A percentile compares a stretch with the other conserved stretches of the same genome.
Evolutionary conservation across 35 echinoderm and acorn worm species (phyloP).

Genomic region (Heliocidaris tuberculata): DNA sequence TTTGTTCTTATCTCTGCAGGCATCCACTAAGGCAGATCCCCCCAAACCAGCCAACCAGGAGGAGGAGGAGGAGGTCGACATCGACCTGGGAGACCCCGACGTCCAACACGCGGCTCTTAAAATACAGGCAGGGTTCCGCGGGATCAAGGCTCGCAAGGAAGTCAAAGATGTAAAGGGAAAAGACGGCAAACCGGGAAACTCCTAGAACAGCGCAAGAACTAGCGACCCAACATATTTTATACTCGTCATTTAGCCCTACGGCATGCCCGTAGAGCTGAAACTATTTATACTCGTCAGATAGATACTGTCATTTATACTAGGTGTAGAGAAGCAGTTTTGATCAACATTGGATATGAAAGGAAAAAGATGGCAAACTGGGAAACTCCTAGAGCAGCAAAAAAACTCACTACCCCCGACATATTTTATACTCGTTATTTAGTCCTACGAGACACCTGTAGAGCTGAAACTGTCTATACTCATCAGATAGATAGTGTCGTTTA

Average conservation of each 20-base stretch:
- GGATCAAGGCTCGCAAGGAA: constrained; percentile 69
- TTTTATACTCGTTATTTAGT: too few species aligned
- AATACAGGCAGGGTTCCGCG: constrained; percentile 82
- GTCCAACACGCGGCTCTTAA: constrained; percentile 81
- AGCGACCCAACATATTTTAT: not conserved
- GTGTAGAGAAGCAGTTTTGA: not conserved
- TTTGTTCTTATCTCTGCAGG: not conserved
- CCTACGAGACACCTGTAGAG: not conserved
- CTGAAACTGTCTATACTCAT: not conserved
- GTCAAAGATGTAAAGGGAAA: constrained; percentile 38
- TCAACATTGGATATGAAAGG: not conserved
- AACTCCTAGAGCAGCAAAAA: too few species aligned
- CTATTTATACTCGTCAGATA: not conserved
- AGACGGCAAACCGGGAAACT: not conserved
- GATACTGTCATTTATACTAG: not conserved
- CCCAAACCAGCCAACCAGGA: not conserved
- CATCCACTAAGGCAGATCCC: constrained; percentile 29
- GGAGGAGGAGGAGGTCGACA: constrained; percentile 85
- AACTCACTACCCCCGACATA: too few species aligned
- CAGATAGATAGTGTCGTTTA: not conserved
- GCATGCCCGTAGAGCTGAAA: not conserved
- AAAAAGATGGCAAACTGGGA: too few species aligned
- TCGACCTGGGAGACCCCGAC: constrained; percentile 86
- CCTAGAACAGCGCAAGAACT: not conserved
- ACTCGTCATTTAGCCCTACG: not conserved